Conservation (phyloP, 2,888 invertebrate genomes). For the Lissonota sp. region DNA sequence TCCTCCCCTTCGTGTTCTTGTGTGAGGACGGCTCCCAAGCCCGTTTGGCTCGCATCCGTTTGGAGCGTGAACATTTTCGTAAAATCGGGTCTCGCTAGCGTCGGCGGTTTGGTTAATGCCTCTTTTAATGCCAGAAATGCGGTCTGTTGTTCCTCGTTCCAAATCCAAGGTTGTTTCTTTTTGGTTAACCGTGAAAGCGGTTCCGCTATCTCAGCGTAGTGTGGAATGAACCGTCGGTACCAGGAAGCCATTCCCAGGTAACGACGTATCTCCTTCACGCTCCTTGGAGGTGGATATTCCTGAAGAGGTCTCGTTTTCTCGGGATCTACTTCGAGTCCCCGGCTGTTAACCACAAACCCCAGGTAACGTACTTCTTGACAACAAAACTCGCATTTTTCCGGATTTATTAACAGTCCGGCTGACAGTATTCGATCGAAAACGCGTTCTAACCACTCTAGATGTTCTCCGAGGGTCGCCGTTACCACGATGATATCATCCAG, state of each 20-base stretch:
- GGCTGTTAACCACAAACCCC: constrained; percentile 21
- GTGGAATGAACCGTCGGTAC: constrained; percentile 22
- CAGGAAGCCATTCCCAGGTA: constrained; percentile 27
- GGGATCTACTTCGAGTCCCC: constrained; percentile 23
- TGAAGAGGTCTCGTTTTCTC: constrained; percentile 5
- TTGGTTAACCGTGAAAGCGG: constrained; percentile 6
- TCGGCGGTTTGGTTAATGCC: too few relatives aligned
- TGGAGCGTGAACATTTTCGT: too few relatives aligned
- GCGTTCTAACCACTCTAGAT: constrained; percentile 2
- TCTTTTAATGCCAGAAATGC: background rate
- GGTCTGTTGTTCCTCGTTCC: background rate
- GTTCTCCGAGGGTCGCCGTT: constrained; percentile 6
- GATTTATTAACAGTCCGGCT: constrained; percentile 28
- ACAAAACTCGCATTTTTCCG: constrained; percentile 35
- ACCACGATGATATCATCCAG: constrained; percentile 20
- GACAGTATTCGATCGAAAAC: constrained; percentile 14
- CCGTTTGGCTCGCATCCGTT: too few relatives aligned
- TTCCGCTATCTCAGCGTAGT: background rate
- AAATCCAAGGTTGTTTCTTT: constrained; percentile 30
- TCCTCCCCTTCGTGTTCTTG: too few relatives aligned
- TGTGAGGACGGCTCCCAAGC: too few relatives aligned
- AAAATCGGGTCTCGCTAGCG: too few relatives aligned
- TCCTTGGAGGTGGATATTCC: background rate
- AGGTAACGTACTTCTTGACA: constrained; percentile 12
- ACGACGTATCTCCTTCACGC: background rate